Percentiles rank a stretch among this genome's conserved stretches.
These are phyloP conservation scores for Sycobia sp. DNA, from an alignment of 1,140 invertebrate genomes.

Conservation along the genomic window DNA sequence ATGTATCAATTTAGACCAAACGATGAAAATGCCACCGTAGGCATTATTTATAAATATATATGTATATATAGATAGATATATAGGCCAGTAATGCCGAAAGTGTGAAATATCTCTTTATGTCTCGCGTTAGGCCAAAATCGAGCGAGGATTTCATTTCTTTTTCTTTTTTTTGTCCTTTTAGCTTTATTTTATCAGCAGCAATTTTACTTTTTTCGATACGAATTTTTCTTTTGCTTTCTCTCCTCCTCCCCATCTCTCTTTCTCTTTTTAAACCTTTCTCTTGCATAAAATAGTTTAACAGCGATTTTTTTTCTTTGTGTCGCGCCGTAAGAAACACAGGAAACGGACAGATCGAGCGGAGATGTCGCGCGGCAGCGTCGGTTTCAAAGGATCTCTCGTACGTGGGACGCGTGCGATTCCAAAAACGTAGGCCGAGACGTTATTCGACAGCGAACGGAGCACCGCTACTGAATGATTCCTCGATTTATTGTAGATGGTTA, in stretches of 20 bases:
- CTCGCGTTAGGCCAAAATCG: constrained; percentile 41
- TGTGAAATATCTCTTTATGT: constrained; percentile 35
- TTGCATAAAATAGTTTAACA: constrained; percentile 36
- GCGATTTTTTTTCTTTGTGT: constrained; percentile 26
- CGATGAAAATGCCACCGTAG: constrained; percentile 33
- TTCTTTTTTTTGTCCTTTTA: constrained; percentile 30
- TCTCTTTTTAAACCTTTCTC: too few relatives aligned
- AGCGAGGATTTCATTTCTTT: constrained; percentile 35
- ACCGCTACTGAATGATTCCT: constrained; percentile 5
- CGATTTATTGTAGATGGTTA: too few relatives aligned
- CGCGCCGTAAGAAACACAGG: too few relatives aligned
- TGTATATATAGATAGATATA: too few relatives aligned
- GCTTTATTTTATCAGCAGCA: constrained; percentile 31
- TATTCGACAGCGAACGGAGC: constrained; percentile 37
- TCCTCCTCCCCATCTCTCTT: too few relatives aligned
- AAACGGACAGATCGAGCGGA: too few relatives aligned
- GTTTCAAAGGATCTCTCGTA: constrained; percentile 24
- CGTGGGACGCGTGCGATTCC: constrained; percentile 35
- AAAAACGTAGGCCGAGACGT: constrained; percentile 42
- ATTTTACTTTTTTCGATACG: too few relatives aligned
- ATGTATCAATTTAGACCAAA: constrained; percentile 39
- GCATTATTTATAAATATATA: constrained; percentile 27
- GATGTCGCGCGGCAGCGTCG: too few relatives aligned
- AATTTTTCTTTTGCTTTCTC: too few relatives aligned
- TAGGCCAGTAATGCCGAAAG: constrained; percentile 37